These are phyloP conservation scores for Apostichopus parvimensis DNA, from an alignment of 35 echinoderm and acorn worm species.

Conservation along the genomic window DNA sequence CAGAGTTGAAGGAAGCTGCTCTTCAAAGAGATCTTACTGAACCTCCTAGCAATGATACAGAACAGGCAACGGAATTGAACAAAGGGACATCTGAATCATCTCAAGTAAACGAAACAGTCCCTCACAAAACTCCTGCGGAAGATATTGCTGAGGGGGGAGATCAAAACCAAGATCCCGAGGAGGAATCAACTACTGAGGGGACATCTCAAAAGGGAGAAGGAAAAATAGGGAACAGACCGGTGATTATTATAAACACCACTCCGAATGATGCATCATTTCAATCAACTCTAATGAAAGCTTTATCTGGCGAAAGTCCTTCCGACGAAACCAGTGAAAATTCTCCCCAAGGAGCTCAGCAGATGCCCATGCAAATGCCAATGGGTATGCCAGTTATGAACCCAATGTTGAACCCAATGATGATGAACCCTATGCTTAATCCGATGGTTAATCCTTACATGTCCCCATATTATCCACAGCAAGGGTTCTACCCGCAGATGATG, in stretches of 20 bases:
- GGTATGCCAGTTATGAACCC: slow-evolving; percentile 38
- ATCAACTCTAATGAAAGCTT: not conserved
- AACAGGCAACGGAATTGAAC: not conserved
- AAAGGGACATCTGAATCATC: not conserved
- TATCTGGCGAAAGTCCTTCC: not conserved
- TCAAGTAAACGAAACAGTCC: not conserved
- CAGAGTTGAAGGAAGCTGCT: slow-evolving; percentile 17
- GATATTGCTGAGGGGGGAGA: not conserved
- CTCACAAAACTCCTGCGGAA: not conserved
- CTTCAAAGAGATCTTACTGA: not conserved
- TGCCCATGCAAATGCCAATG: slow-evolving; percentile 4
- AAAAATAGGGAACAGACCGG: slow-evolving; percentile 11
- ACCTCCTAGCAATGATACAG: not conserved
- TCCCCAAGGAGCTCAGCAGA: not conserved
- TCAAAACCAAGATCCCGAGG: not conserved
- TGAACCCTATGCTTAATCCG: slow-evolving; percentile 28
- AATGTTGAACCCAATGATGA: slow-evolving; percentile 37
- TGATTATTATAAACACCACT: slow-evolving; percentile 22
- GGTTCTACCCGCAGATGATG: slow-evolving; percentile 16
- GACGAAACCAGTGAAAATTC: not conserved
- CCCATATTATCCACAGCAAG: not conserved
- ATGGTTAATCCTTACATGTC: slow-evolving; percentile 33
- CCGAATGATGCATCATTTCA: not conserved
- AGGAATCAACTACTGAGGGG: not conserved
- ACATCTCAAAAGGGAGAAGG: not conserved